Conservation (phyloP, 1,140 invertebrate species). For the Apis dorsata region DNA sequence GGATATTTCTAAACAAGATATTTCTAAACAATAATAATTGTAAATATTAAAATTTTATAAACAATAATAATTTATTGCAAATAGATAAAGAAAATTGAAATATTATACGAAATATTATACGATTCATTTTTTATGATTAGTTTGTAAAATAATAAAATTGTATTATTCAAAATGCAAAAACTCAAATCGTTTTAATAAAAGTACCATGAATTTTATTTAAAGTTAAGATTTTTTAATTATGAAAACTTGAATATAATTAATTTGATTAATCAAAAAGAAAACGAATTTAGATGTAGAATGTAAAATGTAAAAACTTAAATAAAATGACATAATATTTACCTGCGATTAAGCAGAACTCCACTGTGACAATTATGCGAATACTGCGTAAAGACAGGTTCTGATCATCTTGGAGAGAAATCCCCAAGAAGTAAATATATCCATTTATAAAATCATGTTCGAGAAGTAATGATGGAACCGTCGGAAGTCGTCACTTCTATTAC, state of each 20-base stretch:
- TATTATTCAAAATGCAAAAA: background rate
- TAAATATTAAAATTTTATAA: background rate
- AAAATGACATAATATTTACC: conserved; percentile 60
- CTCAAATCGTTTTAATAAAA: no score
- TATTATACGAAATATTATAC: background rate
- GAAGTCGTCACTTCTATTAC: conserved; percentile 4
- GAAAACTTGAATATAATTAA: background rate
- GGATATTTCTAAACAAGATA: no score
- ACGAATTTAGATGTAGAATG: background rate
- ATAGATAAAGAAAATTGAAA: background rate
- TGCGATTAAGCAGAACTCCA: conserved; percentile 79
- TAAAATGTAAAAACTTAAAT: no score
- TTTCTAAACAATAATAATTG: background rate
- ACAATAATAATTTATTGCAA: background rate
- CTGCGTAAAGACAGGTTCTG: conserved; percentile 58
- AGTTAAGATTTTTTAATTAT: background rate
- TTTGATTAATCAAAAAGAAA: background rate
- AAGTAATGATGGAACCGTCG: conserved; percentile 18
- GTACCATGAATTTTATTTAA: background rate
- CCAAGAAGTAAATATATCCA: conserved; percentile 54
- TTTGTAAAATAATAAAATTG: background rate
- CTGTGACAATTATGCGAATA: conserved; percentile 76
- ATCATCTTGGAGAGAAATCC: conserved; percentile 63
- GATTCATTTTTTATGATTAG: background rate
- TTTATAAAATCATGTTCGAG: conserved; percentile 51